Evolutionary conservation across 2,888 invertebrate genomes (phyloP).

Genomic region (Bellardia bayeri): DNA sequence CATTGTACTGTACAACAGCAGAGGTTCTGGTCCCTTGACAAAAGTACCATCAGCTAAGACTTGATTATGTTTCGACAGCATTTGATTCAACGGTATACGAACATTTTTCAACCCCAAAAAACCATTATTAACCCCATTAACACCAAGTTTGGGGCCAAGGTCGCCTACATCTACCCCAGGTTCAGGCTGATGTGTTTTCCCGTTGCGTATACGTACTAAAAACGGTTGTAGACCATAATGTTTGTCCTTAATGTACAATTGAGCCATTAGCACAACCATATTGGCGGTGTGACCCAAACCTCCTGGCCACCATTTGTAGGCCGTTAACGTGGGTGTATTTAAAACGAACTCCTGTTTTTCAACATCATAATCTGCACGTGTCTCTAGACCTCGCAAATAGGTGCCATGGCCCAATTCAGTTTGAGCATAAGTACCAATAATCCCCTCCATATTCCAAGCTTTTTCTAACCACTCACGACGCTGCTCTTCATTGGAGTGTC

Average conservation of each 20-base stretch:
- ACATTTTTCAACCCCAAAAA: conserved; percentile 94
- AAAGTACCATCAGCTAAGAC: conserved; percentile 96
- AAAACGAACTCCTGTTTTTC: conserved; percentile 92
- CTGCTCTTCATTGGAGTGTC: conserved; percentile 93
- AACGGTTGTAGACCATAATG: conserved; percentile 96
- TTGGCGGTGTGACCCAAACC: conserved; percentile 96
- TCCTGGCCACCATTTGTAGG: conserved; percentile 99
- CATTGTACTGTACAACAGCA: conserved; percentile 94
- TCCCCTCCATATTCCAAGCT: conserved; percentile 91
- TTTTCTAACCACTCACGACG: conserved; percentile 93
- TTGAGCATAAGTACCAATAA: conserved; percentile 97
- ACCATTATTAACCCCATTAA: conserved; percentile 96
- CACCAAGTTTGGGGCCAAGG: conserved; percentile 96
- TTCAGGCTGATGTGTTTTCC: conserved; percentile 93
- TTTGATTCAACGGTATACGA: conserved; percentile 93
- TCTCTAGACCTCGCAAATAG: conserved; percentile 94
- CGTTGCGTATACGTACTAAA: conserved; percentile 94
- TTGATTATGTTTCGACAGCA: conserved; percentile 97
- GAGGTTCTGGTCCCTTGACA: conserved; percentile 90
- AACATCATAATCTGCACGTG: conserved; percentile 95
- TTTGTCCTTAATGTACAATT: conserved; percentile 91
- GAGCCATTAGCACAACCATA: conserved; percentile 95
- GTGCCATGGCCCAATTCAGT: conserved; percentile 98
- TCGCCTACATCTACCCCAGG: conserved; percentile 96
- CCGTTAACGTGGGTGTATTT: conserved; percentile 93